Conservation (phyloP, 2,113 vertebrate species). For the Microtus ochrogaster region DNA sequence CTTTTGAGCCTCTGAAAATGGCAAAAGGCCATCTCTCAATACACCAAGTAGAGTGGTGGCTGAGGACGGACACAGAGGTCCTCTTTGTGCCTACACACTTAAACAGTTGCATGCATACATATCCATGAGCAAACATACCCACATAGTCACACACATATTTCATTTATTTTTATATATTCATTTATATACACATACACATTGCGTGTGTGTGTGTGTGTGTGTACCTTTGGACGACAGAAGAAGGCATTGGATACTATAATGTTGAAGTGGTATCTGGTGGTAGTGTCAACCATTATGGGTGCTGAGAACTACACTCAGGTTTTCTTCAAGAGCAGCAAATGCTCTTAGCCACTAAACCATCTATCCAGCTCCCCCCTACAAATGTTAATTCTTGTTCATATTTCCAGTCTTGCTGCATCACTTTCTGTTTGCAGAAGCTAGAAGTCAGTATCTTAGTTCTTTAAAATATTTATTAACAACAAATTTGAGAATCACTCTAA, state of each 20-base stretch:
- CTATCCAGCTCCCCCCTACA: neutral
- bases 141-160: neutral
- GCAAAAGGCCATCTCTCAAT: neutral
- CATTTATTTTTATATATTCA: neutral
- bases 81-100: too few relatives aligned
- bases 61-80: neutral
- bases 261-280: neutral
- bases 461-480: neutral
- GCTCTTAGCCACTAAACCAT: neutral
- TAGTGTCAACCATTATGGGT: neutral
- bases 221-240: neutral
- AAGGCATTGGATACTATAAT: neutral
- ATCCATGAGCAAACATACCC: neutral
- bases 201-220: neutral
- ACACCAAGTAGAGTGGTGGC: too few relatives aligned
- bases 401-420: neutral
- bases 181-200: neutral
- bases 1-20: too few relatives aligned
- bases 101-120: neutral
- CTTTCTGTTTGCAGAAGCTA: neutral
- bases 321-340: neutral
- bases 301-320: neutral
- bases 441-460: neutral
- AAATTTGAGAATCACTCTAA: neutral
- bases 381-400: neutral